phyloP scores from a whole-genome alignment of 2,888 invertebrate genomes.

The Nephrotoma appendiculata region DNA sequence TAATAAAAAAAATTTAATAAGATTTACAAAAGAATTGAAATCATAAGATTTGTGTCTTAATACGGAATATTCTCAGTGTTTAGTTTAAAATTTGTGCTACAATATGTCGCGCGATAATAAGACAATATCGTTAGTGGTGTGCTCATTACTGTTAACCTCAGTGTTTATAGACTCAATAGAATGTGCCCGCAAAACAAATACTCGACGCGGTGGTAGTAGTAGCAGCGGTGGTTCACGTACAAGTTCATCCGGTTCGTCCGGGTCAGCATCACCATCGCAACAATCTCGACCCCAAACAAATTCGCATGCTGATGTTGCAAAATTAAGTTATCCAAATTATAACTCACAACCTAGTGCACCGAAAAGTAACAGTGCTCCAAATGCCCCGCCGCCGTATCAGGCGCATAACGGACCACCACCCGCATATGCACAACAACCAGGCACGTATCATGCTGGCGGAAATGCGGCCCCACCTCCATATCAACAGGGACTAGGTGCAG shows the following conservation, averaged over 20 bases:
- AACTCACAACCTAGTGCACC: background rate
- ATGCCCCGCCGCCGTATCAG: background rate
- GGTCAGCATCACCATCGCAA: background rate
- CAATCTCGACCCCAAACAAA: background rate
- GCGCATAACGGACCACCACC: background rate
- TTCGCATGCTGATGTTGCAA: background rate
- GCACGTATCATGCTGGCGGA: background rate
- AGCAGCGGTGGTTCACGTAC: background rate
- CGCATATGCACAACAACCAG: background rate
- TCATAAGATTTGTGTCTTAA: background rate
- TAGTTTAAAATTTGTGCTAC: background rate
- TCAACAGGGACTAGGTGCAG: background rate
- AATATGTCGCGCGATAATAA: background rate
- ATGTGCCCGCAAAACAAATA: slow-evolving; percentile 1
- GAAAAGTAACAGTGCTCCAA: background rate
- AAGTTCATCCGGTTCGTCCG: background rate
- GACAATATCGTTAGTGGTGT: background rate
- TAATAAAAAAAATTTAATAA: background rate
- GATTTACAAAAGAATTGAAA: background rate
- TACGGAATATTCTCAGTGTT: background rate
- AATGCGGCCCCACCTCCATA: background rate
- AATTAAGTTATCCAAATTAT: slow-evolving; percentile 1
- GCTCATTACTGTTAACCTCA: background rate
- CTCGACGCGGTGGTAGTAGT: background rate
- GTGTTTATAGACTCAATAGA: background rate